Conservation (phyloP, 2,797 vertebrate species). For the Arvicola amphibius region DNA sequence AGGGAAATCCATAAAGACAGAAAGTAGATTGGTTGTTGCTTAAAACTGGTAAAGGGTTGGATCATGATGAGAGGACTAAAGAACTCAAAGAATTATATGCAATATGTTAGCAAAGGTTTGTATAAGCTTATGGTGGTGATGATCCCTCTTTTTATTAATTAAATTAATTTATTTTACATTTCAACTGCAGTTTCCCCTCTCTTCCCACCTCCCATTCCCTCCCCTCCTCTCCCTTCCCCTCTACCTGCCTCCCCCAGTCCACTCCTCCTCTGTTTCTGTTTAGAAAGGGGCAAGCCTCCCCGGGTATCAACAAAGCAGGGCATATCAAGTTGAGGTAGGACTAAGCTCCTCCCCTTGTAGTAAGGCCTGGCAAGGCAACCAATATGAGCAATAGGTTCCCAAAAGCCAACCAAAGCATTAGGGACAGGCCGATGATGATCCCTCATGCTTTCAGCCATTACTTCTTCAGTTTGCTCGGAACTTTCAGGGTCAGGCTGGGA, state of each 20-base stretch:
- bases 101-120: background rate
- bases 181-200: background rate
- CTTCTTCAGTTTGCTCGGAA: constrained; percentile 10
- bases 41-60: background rate
- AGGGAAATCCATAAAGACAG: constrained; percentile 15
- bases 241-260: background rate
- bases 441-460: background rate
- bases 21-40: constrained; percentile 23
- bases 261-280: too few species aligned
- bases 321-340: too few species aligned
- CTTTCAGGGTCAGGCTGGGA: background rate
- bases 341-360: too few species aligned
- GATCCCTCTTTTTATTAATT: background rate
- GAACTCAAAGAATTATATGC: background rate
- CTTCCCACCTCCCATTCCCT: background rate
- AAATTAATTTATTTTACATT: background rate
- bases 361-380: too few species aligned
- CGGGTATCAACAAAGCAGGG: too few species aligned
- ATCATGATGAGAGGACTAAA: background rate
- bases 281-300: too few species aligned
- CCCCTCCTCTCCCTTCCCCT: too few species aligned
- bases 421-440: background rate
- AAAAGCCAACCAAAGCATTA: too few species aligned
- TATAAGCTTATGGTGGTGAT: background rate
- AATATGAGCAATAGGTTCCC: too few species aligned